Evolutionary conservation across 2,797 vertebrate species (phyloP), one percentile per base, ranked within the genome.

Genomic region (Picus viridis): DNA sequence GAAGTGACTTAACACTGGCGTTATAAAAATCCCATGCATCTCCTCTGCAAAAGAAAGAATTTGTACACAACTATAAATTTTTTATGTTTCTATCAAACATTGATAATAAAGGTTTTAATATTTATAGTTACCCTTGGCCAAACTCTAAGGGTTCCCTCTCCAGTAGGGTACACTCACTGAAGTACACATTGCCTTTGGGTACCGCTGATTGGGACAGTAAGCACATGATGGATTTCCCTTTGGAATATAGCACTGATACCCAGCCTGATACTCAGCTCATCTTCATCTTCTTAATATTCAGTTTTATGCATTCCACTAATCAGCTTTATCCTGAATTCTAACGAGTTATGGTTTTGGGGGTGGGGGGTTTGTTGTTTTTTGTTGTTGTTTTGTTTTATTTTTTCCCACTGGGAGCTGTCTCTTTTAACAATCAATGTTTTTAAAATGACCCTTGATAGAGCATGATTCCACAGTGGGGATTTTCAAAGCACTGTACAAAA

Each of bases 81-180:
- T 98, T 97, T 91, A 97, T 97, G 94, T 57, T 85, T 93, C 85
- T 97, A 96, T 98, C 97, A 97, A 97, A 97, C 97, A 97, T 96
- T 96, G 97, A 97, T 97, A 97, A 97, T 97, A 96, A 96, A 96
- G 93, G 88, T 83, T 97, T 98, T 97, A 98, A 98, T 97, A 98
- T 98, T 97, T 96, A 98, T 97, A 91, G 89, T 95, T 95, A 97
- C 97, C 97, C 94, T 96, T 97, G 97, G 97, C 97, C 98, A 98
- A 75, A 97, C 88, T 95, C 96, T 80, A 92, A 70, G 92, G 90
- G 92, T 58, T 97, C 93, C 85, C 70, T 86, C 93, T 96, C 86
- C 83, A 88, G 86, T 53, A 86, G 90, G 77, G 87, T 87, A 94
- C 65, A 56, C 83, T 81, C 80, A 77, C 90, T 63, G 89, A 96